These are phyloP conservation scores for Dicrurus megarhynchus DNA, from an alignment of 2,113 vertebrate genomes.

Conservation along the genomic window DNA sequence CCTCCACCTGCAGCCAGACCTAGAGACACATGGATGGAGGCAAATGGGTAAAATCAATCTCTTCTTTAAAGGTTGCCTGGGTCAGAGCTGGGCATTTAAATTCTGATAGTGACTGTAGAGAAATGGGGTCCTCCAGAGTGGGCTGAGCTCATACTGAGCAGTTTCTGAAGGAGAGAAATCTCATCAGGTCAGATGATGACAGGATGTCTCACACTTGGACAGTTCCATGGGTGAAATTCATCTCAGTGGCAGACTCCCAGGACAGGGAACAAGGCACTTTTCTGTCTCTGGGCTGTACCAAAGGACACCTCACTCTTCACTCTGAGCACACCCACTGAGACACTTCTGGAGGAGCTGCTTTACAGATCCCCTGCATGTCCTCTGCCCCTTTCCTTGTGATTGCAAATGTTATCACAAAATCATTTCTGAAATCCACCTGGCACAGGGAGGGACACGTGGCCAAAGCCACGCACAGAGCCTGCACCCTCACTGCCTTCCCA, in stretches of 20 bases:
- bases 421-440: neutral
- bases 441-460: neutral
- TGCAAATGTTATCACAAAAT: neutral
- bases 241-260: neutral
- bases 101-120: neutral
- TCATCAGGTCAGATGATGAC: neutral
- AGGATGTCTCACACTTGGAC: neutral
- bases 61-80: neutral
- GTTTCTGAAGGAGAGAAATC: neutral
- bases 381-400: neutral
- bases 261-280: neutral
- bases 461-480: neutral
- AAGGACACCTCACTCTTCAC: neutral
- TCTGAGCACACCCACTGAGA: neutral
- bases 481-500: neutral
- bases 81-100: neutral
- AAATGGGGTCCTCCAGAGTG: neutral
- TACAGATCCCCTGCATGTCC: neutral
- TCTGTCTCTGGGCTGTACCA: neutral
- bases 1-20: neutral
- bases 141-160: neutral
- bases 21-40: accelerated
- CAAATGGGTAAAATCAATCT: neutral
- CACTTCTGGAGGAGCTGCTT: neutral
- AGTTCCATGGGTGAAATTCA: neutral